Percentiles rank a stretch among this genome's conserved stretches.
These are phyloP conservation scores for Trematocara marginatum DNA, from an alignment of 2,113 vertebrate genomes.

Conservation along the genomic window DNA sequence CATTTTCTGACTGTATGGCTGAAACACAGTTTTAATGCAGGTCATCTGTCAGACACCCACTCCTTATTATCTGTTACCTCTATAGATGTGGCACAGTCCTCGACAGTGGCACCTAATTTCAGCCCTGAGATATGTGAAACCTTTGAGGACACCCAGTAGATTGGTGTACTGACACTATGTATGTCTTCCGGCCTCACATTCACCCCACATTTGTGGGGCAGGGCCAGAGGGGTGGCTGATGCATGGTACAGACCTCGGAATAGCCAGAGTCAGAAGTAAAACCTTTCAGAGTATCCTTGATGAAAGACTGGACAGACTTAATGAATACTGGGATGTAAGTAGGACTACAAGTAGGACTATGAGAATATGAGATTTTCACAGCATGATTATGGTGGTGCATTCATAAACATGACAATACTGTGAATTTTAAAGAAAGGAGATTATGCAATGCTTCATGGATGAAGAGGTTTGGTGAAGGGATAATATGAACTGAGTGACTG, in stretches of 20 bases:
- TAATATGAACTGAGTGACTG: not conserved
- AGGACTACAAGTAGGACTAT: not conserved
- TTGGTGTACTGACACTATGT: not conserved
- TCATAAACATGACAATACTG: not conserved
- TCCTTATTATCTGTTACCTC: slow-evolving; percentile 51
- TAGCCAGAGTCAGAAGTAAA: not conserved
- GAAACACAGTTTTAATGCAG: slow-evolving; percentile 5
- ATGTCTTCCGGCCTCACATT: not conserved
- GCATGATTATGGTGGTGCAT: not conserved
- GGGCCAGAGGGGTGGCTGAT: not conserved
- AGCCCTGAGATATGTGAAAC: slow-evolving; percentile 25
- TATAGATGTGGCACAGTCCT: not conserved
- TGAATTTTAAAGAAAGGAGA: not conserved
- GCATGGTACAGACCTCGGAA: not conserved
- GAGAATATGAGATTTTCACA: not conserved
- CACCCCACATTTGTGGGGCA: not conserved
- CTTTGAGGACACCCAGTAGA: slow-evolving; percentile 16
- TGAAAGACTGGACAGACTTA: not conserved
- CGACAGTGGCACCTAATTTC: slow-evolving; percentile 4
- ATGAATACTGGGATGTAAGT: not conserved
- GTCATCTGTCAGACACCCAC: slow-evolving; percentile 52
- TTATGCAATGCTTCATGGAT: not conserved
- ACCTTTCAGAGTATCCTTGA: not conserved
- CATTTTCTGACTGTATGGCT: not conserved
- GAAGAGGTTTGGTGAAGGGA: not conserved